These are phyloP conservation scores for Eretmocerus hayati DNA, from an alignment of 2,888 invertebrate genomes.

Conservation along the genomic window DNA sequence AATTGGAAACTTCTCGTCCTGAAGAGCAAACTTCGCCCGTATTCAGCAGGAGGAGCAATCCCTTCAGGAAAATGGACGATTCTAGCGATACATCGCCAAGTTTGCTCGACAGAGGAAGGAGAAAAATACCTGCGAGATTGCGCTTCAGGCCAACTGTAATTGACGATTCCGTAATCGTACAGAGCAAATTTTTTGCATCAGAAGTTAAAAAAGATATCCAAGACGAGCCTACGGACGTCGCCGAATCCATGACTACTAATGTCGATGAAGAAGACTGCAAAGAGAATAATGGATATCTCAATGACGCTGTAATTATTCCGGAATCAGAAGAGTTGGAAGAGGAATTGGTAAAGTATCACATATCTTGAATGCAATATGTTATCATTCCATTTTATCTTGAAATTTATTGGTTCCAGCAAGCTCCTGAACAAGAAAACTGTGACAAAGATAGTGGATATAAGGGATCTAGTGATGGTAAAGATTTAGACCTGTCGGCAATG, in stretches of 20 bases:
- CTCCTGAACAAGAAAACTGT: neutral
- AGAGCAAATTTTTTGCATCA: slow-evolving; percentile 38
- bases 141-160: slow-evolving; percentile 36
- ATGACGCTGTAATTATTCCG: slow-evolving; percentile 11
- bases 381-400: neutral
- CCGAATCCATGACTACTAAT: slow-evolving; percentile 17
- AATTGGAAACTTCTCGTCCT: neutral
- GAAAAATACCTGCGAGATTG: slow-evolving; percentile 27
- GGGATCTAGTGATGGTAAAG: slow-evolving; percentile 6
- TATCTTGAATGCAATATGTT: too few species aligned
- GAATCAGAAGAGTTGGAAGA: slow-evolving; percentile 15
- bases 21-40: slow-evolving; percentile 26
- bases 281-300: slow-evolving; percentile 15
- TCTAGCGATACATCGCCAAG: slow-evolving; percentile 34
- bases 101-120: slow-evolving; percentile 31
- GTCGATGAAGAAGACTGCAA: slow-evolving; percentile 17
- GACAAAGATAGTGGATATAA: slow-evolving; percentile 13
- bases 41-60: slow-evolving; percentile 22
- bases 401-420: neutral
- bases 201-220: neutral
- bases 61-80: slow-evolving; percentile 28
- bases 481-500: slow-evolving; percentile 1
- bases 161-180: slow-evolving; percentile 28
- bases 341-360: too few species aligned
- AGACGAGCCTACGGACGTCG: slow-evolving; percentile 2